Evolutionary conservation across 2,113 vertebrate genomes (phyloP), one percentile per base, ranked within the genome.

Genomic region (Apus apus): DNA sequence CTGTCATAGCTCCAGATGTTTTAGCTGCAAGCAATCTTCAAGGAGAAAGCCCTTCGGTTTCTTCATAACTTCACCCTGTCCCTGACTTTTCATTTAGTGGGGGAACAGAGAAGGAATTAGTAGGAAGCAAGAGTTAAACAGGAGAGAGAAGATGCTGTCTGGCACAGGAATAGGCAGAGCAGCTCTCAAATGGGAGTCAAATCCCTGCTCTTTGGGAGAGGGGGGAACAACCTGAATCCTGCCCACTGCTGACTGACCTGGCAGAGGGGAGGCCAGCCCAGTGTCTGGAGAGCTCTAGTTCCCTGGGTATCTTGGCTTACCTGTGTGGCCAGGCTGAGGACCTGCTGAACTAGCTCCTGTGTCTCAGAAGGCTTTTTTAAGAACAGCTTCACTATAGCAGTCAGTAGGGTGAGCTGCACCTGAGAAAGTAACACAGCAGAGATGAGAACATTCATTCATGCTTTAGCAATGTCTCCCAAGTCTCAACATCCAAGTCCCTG

Each of bases 351-450:
- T 95, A 99, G 94, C 97, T 99, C 99, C 96, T 99, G 99, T 5
- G 99, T 99, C 98, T 99, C 99, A 5, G 99, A 99, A 11, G 99
- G 99, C 94, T 99, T 99, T 94, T 99, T 99, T 54, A 99, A 97
- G 97, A 99, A 99, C 57, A 99, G 97, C 95, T 99, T 99, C 93
- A 99, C 99, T 73, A 99, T 99, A 30, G 99, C 99, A 5, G 99
- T 99, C 95, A 99, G 98, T 38, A 99, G 97, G 57, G 99, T 99
- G 79, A 99, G 98, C 97, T 99, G 99, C 57, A 99, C 99, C 99
- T 99, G 94, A 30, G 62, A 88, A 81, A 64, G 27, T 10, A 16
- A 38, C 38, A 45, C 9, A 13, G 46, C 0, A 77, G 27, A 83
- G 32, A 60, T 61, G 2, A 81, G 53, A 73, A 60, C 68, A 77